Percentiles rank a stretch among this genome's conserved stretches.
Evolutionary conservation across 1,140 invertebrate genomes (phyloP).

Genomic region (Caenorhabditis tropicalis): DNA sequence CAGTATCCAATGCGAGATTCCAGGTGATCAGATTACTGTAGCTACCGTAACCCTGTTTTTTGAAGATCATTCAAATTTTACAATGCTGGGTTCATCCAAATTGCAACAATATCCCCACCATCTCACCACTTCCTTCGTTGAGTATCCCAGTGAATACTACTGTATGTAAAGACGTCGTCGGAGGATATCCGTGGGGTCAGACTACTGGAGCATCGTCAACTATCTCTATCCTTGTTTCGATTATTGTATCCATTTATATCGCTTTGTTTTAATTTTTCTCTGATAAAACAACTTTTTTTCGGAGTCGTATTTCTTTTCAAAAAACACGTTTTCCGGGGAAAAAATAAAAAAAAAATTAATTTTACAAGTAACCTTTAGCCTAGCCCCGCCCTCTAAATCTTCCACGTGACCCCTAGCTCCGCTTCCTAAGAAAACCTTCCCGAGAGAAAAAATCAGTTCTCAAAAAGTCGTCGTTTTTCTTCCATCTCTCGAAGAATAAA

Average conservation of each 20-base stretch:
- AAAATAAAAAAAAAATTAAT: too few relatives aligned
- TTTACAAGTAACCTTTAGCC: too few relatives aligned
- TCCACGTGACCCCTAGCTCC: too few relatives aligned
- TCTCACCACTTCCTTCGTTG: background rate
- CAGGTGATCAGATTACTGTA: conserved; percentile 9
- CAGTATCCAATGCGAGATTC: conserved; percentile 79
- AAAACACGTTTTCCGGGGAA: too few relatives aligned
- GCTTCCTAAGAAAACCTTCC: too few relatives aligned
- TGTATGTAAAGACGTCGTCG: conserved; percentile 21
- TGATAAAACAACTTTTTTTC: too few relatives aligned
- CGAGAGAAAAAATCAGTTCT: too few relatives aligned
- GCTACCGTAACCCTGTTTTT: background rate
- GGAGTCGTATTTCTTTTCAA: too few relatives aligned
- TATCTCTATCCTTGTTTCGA: background rate
- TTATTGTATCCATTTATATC: background rate
- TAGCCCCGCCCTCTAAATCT: too few relatives aligned
- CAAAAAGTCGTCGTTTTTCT: too few relatives aligned
- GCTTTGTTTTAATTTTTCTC: background rate
- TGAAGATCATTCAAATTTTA: conserved; percentile 40
- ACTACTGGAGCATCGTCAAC: too few relatives aligned
- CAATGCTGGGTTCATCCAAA: conserved; percentile 15
- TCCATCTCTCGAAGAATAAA: too few relatives aligned
- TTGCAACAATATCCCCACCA: background rate
- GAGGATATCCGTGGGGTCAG: conserved; percentile 50
- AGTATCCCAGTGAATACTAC: background rate